Evolutionary conservation across 2,888 invertebrate genomes (phyloP).

Genomic region (Platycnemis pennipes): DNA sequence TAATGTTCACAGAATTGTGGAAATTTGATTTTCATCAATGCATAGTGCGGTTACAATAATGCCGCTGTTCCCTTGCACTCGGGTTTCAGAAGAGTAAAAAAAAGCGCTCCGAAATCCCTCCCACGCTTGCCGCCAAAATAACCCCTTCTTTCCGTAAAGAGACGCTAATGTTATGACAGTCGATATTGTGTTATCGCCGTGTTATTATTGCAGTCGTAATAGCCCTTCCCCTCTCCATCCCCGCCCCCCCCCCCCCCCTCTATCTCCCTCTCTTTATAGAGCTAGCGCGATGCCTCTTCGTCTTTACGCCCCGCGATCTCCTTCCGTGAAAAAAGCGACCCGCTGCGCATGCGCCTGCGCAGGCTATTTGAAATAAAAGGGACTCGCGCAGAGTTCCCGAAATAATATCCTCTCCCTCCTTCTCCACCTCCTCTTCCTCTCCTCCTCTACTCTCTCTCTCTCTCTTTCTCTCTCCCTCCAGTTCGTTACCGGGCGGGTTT

Average conservation of each 20-base stretch:
- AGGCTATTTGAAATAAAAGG: constrained; percentile 16
- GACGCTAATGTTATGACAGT: constrained; percentile 65
- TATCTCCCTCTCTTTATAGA: background rate
- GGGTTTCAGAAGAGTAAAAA: background rate
- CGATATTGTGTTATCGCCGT: constrained; percentile 62
- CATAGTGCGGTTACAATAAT: background rate
- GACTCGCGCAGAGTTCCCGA: constrained; percentile 59
- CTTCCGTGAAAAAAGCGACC: constrained; percentile 60
- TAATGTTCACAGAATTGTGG: too few species aligned
- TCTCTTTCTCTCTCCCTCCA: background rate
- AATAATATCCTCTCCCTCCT: constrained; percentile 47
- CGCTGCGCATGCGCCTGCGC: constrained; percentile 50
- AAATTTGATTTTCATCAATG: too few species aligned
- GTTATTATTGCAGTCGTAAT: constrained; percentile 66
- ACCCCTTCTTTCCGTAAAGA: constrained; percentile 35
- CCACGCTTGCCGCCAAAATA: background rate
- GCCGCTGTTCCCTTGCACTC: background rate
- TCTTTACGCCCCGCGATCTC: constrained; percentile 46
- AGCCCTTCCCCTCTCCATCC: constrained; percentile 34
- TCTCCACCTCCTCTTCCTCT: background rate
- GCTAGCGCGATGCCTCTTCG: background rate
- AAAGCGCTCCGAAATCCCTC: background rate
- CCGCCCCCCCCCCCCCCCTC: background rate
- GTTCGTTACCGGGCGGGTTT: constrained; percentile 65
- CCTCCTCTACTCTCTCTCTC: background rate